Evolutionary conservation across 2,113 vertebrate genomes (phyloP).

Genomic region (Psephotus haematonotus): DNA sequence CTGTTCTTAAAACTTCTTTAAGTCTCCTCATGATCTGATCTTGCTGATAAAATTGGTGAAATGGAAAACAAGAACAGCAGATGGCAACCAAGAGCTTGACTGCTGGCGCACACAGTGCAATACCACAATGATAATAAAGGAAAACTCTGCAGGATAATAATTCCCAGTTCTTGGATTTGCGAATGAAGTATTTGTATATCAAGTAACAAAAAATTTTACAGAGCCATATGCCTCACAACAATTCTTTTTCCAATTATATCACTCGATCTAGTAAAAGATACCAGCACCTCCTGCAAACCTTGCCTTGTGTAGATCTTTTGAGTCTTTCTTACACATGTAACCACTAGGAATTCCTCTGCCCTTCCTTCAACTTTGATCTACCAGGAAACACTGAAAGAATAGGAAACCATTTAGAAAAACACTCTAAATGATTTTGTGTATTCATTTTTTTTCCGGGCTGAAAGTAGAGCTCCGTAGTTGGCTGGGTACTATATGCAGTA

Average conservation of each 20-base stretch:
- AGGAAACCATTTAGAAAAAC: not conserved
- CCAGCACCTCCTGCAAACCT: not conserved
- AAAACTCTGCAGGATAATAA: not conserved
- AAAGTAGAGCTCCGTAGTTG: not conserved
- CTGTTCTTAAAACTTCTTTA: not conserved
- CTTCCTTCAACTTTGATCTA: not conserved
- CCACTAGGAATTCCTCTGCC: not conserved
- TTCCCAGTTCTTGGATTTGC: not conserved
- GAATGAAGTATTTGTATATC: not conserved
- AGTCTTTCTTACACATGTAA: not conserved
- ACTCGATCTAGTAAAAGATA: not conserved
- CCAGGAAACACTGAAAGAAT: not conserved
- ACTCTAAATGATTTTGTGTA: not conserved
- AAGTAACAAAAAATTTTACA: not conserved
- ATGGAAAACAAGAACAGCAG: slow-evolving; percentile 4
- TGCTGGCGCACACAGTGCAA: not conserved
- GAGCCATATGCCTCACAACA: not conserved
- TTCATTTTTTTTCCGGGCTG: not conserved
- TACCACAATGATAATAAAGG: not conserved
- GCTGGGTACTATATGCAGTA: not conserved
- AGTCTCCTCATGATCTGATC: not conserved
- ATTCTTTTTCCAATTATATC: not conserved
- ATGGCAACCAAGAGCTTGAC: slow-evolving; percentile 54
- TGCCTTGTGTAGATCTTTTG: fast-evolving
- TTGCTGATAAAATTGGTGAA: not conserved